phyloP scores from a whole-genome alignment of 2,113 vertebrate genomes.

The Toxotes chatareus region DNA sequence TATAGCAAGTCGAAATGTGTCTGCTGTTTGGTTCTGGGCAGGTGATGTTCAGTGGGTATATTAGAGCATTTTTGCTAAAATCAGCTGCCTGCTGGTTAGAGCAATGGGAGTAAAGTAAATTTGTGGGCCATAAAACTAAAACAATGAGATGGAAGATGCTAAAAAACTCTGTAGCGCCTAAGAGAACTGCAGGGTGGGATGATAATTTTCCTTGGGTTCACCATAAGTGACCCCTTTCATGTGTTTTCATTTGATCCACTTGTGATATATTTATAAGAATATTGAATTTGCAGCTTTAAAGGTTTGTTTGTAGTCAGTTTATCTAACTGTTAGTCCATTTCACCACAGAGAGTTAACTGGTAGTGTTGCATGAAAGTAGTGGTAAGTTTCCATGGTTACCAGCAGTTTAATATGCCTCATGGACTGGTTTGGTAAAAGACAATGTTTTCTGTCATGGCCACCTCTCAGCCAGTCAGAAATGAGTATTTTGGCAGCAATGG shows the following conservation, averaged over 20 bases:
- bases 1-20: too few relatives aligned
- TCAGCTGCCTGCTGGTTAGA: not conserved
- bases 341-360: not conserved
- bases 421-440: not conserved
- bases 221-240: not conserved
- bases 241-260: not conserved
- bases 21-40: too few relatives aligned
- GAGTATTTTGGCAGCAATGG: not conserved
- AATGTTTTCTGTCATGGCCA: not conserved
- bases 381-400: constrained; percentile 19
- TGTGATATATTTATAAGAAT: not conserved
- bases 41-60: not conserved
- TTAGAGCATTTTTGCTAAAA: not conserved
- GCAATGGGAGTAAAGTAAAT: not conserved
- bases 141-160: not conserved
- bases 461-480: not conserved
- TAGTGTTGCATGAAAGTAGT: not conserved
- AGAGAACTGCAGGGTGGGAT: not conserved
- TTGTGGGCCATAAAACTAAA: not conserved
- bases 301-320: not conserved
- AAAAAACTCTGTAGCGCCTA: not conserved
- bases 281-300: not conserved
- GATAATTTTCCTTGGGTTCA: too few relatives aligned
- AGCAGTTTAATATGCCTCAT: constrained; percentile 2
- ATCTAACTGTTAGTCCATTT: not conserved